Conservation (phyloP, 1,140 invertebrate genomes). For the Lysiphlebus fabarum region DNA sequence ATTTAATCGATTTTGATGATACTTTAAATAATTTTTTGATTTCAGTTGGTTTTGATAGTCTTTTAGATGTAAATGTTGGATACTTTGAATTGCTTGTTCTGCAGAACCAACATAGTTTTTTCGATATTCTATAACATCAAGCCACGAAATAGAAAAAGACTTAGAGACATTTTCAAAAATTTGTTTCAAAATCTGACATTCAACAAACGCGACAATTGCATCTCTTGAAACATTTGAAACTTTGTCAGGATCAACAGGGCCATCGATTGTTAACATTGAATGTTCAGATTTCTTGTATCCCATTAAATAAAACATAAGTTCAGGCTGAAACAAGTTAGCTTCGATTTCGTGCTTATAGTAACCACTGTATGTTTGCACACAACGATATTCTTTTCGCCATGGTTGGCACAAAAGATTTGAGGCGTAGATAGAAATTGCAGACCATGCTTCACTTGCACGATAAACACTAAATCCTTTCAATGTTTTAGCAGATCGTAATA, state of each 20-base stretch:
- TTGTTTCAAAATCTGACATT: constrained; percentile 72
- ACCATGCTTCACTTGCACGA: constrained; percentile 76
- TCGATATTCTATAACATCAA: constrained; percentile 66
- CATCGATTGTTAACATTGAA: constrained; percentile 62
- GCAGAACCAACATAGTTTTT: constrained; percentile 62
- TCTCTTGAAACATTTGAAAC: constrained; percentile 76
- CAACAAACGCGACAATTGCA: constrained; percentile 82
- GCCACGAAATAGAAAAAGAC: constrained; percentile 59
- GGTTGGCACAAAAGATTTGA: constrained; percentile 80
- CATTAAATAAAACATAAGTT: constrained; percentile 75
- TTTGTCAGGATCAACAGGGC: constrained; percentile 75
- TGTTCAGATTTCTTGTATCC: constrained; percentile 68
- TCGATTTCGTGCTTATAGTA: constrained; percentile 85
- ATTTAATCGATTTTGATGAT: constrained; percentile 21
- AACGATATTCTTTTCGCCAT: constrained; percentile 82
- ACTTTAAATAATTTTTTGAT: constrained; percentile 31
- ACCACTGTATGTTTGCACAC: constrained; percentile 78
- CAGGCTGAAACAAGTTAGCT: constrained; percentile 70
- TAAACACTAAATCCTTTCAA: constrained; percentile 75
- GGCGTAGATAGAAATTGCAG: constrained; percentile 79
- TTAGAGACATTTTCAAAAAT: constrained; percentile 62
- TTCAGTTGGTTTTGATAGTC: constrained; percentile 40
- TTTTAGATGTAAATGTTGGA: constrained; percentile 52
- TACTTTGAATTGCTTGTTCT: constrained; percentile 55
- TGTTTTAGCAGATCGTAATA: constrained; percentile 68